Conservation (phyloP, 2,888 invertebrate species). For the Zygothrica quintamaculata region DNA sequence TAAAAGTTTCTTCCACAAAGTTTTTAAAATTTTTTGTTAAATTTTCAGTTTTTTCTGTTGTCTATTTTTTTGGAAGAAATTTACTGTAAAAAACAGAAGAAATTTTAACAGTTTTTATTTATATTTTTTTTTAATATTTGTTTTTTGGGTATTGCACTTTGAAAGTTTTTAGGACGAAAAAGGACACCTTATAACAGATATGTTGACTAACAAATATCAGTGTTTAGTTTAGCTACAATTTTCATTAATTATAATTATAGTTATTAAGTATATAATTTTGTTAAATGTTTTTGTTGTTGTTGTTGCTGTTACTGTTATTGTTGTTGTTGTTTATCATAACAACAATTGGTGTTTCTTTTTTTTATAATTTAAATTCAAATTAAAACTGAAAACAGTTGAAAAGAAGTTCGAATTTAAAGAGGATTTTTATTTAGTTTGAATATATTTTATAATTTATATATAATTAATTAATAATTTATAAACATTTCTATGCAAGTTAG, state of each 20-base stretch:
- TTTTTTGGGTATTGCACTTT: slow-evolving; percentile 26
- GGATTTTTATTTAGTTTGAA: slow-evolving; percentile 24
- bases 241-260: slow-evolving; percentile 22
- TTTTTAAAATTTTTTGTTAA: too few species aligned
- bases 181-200: slow-evolving; percentile 62
- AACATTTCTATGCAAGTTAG: slow-evolving; percentile 34
- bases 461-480: slow-evolving; percentile 16
- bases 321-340: slow-evolving; percentile 53
- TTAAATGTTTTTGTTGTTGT: too few species aligned
- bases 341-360: slow-evolving; percentile 67
- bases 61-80: too few species aligned
- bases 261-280: slow-evolving; percentile 53
- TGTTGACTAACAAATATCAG: slow-evolving; percentile 72
- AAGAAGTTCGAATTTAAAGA: too few species aligned
- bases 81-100: neutral
- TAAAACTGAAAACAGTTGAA: slow-evolving; percentile 51
- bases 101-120: neutral
- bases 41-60: too few species aligned
- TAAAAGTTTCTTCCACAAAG: slow-evolving; percentile 44
- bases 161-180: slow-evolving; percentile 40
- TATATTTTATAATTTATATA: slow-evolving; percentile 17
- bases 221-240: slow-evolving; percentile 27
- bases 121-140: slow-evolving; percentile 2
- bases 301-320: too few species aligned
- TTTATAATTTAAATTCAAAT: slow-evolving; percentile 18